Evolutionary conservation across 2,113 vertebrate species (phyloP).

Genomic region (Hemicordylus capensis): DNA sequence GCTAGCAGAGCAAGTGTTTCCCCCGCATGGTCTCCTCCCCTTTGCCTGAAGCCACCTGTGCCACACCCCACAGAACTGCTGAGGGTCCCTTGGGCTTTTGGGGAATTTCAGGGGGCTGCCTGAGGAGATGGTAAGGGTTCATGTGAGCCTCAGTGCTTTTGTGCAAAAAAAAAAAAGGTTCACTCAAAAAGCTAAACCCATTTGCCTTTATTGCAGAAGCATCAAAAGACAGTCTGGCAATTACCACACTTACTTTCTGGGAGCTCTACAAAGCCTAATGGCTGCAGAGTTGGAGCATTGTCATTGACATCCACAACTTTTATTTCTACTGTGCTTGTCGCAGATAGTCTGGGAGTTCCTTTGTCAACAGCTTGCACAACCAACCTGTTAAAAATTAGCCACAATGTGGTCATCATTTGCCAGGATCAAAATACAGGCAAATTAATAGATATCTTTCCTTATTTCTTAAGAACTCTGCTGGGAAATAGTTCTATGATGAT

Average conservation of each 20-base stretch:
- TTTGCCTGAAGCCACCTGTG: too few species aligned
- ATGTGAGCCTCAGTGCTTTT: too few species aligned
- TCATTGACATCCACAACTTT: slow-evolving; percentile 91
- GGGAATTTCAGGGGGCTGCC: too few species aligned
- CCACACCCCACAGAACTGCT: too few species aligned
- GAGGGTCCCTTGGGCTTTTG: too few species aligned
- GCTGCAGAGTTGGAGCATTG: slow-evolving; percentile 84
- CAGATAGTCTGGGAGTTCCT: slow-evolving; percentile 84
- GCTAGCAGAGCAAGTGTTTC: too few species aligned
- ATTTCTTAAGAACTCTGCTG: not conserved
- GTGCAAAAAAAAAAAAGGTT: too few species aligned
- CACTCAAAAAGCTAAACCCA: not conserved
- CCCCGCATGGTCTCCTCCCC: too few species aligned
- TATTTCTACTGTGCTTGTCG: slow-evolving; percentile 79
- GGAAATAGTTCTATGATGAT: not conserved
- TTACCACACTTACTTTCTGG: slow-evolving; percentile 84
- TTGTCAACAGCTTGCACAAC: slow-evolving; percentile 86
- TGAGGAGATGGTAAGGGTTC: too few species aligned
- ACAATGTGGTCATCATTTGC: slow-evolving; percentile 29
- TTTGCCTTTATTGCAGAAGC: slow-evolving; percentile 3
- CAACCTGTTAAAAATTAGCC: slow-evolving; percentile 77
- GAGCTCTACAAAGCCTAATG: slow-evolving; percentile 78
- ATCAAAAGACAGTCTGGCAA: slow-evolving; percentile 10
- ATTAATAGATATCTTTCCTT: not conserved
- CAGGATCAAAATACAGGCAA: not conserved